phyloP scores from a whole-genome alignment of 2,113 vertebrate genomes.

The Oophaga pumilio region DNA sequence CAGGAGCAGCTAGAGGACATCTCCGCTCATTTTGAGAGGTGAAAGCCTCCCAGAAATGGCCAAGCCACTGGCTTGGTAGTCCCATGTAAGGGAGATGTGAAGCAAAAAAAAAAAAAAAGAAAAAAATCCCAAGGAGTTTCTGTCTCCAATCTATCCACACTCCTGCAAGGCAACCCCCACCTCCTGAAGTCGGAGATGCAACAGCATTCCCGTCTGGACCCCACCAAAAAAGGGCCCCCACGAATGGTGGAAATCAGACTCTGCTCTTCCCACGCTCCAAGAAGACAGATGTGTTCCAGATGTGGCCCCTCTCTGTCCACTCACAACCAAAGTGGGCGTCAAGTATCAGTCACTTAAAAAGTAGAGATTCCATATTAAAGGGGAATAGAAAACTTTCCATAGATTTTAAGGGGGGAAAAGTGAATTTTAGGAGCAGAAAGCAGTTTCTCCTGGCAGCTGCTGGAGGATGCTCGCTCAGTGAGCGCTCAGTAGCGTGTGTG shows the following conservation, averaged over 20 bases:
- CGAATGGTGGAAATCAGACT: conserved; percentile 35
- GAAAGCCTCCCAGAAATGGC: conserved; percentile 55
- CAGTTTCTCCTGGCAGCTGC: conserved; percentile 44
- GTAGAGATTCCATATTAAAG: conserved; percentile 2
- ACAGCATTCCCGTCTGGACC: conserved; percentile 52
- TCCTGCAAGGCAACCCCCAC: conserved; percentile 79
- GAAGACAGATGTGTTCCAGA: conserved; percentile 55
- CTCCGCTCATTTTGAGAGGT: conserved; percentile 88
- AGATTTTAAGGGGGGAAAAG: not conserved
- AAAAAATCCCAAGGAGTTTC: conserved; percentile 31
- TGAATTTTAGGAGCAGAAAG: not conserved
- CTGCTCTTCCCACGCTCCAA: conserved; percentile 54
- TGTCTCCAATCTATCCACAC: conserved; percentile 79
- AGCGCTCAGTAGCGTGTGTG: conserved; percentile 11
- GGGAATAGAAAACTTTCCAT: not conserved
- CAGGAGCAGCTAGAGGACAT: conserved; percentile 87
- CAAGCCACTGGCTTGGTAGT: conserved; percentile 59
- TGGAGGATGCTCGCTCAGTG: conserved; percentile 18
- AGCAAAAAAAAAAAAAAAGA: not conserved
- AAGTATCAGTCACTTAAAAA: conserved; percentile 13
- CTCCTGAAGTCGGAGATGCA: conserved; percentile 66
- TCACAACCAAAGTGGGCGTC: not conserved
- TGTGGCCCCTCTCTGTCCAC: conserved; percentile 36
- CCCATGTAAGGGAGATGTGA: conserved; percentile 66
- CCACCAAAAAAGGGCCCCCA: conserved; percentile 35